Evolutionary conservation across 2,888 invertebrate species (phyloP).

Genomic region (Caprella mutica): DNA sequence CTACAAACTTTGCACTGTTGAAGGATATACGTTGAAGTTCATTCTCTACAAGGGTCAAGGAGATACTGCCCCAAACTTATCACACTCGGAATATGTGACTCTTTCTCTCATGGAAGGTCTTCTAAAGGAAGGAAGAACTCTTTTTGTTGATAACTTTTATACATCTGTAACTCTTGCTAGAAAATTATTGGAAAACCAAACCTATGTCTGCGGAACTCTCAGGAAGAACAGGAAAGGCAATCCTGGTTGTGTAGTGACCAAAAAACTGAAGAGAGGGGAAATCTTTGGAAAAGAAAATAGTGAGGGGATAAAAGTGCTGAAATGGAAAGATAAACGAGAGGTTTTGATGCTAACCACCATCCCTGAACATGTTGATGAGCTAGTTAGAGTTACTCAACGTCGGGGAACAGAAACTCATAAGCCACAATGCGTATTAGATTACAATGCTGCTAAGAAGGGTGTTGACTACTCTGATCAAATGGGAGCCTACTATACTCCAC

Average conservation of each 20-base stretch:
- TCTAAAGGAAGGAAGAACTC: slow-evolving; percentile 1
- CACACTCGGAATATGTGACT: neutral
- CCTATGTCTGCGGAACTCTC: slow-evolving; percentile 17
- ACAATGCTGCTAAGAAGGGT: slow-evolving; percentile 18
- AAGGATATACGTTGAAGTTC: slow-evolving; percentile 2
- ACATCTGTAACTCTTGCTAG: slow-evolving; percentile 1
- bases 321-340: slow-evolving; percentile 17
- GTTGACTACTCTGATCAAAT: slow-evolving; percentile 21
- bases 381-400: neutral
- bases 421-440: slow-evolving; percentile 15
- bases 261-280: slow-evolving; percentile 18
- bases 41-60: neutral
- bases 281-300: neutral
- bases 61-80: neutral
- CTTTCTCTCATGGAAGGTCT: neutral
- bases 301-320: slow-evolving; percentile 6
- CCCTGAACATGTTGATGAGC: slow-evolving; percentile 10
- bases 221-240: slow-evolving; percentile 1
- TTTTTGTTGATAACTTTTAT: neutral
- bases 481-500: slow-evolving; percentile 9
- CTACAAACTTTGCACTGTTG: neutral
- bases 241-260: slow-evolving; percentile 2
- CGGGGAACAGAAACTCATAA: slow-evolving; percentile 12
- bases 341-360: slow-evolving; percentile 14
- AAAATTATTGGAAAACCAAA: slow-evolving; percentile 7